phyloP scores from a whole-genome alignment of 2,113 vertebrate species.

The Bambusicola thoracicus region DNA sequence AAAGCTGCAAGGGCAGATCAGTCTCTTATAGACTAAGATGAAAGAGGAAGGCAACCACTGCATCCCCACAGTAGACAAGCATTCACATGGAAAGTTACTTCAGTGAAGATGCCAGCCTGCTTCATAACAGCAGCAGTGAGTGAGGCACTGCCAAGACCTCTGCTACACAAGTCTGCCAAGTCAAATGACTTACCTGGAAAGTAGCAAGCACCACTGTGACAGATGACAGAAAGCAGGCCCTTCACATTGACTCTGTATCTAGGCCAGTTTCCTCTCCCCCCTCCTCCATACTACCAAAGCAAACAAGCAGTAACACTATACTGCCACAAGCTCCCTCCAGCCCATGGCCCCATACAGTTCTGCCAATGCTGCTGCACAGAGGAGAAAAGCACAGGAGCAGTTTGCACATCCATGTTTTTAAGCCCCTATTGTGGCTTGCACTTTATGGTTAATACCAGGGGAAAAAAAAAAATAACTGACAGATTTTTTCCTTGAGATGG shows the following conservation, averaged over 20 bases:
- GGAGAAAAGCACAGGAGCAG: fast-evolving
- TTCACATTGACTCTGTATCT: not conserved
- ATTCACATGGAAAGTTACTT: not conserved
- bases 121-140: not conserved
- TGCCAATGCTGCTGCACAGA: not conserved
- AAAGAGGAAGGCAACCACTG: not conserved
- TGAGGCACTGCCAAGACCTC: not conserved
- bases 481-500: not conserved
- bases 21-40: not conserved
- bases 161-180: not conserved
- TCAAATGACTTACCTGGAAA: conserved; percentile 1
- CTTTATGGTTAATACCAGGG: not conserved
- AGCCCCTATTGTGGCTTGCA: not conserved
- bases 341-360: not conserved
- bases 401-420: not conserved
- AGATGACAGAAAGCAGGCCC: not conserved
- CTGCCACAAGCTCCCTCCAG: not conserved
- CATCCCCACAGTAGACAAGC: not conserved
- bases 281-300: not conserved
- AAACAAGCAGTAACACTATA: not conserved
- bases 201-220: not conserved
- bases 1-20: not conserved
- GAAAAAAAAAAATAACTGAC: not conserved
- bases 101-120: not conserved
- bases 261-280: not conserved